These are phyloP conservation scores for Ladona fulva DNA, from an alignment of 1,140 invertebrate genomes.

Conservation along the genomic window DNA sequence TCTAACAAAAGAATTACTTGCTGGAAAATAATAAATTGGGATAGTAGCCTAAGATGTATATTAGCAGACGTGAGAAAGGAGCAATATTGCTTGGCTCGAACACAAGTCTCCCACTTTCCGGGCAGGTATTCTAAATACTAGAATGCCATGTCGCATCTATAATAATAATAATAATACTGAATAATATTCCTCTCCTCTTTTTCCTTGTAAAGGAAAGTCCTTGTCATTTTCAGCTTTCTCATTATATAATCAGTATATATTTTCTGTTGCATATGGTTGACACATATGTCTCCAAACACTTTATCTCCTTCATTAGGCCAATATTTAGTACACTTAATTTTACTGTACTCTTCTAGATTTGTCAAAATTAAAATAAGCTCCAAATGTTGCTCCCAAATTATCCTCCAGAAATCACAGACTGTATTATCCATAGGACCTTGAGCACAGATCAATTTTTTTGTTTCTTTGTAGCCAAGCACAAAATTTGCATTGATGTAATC, in stretches of 20 bases:
- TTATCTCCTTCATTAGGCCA: slow-evolving; percentile 77
- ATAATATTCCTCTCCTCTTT: slow-evolving; percentile 60
- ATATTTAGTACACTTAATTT: slow-evolving; percentile 87
- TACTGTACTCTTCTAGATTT: slow-evolving; percentile 87
- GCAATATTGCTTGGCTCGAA: too few species aligned
- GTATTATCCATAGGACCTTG: slow-evolving; percentile 90
- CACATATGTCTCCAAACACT: slow-evolving; percentile 66
- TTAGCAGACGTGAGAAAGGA: too few species aligned
- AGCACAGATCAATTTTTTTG: slow-evolving; percentile 90
- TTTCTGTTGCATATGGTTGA: slow-evolving; percentile 66
- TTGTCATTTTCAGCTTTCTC: slow-evolving; percentile 58
- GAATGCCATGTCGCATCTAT: too few species aligned
- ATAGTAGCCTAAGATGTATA: too few species aligned
- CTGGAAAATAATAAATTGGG: too few species aligned
- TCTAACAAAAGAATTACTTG: too few species aligned
- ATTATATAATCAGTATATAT: slow-evolving; percentile 64
- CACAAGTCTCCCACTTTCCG: too few species aligned
- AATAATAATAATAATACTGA: slow-evolving; percentile 97
- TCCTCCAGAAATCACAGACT: slow-evolving; percentile 91
- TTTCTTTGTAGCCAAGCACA: slow-evolving; percentile 81
- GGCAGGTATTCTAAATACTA: too few species aligned
- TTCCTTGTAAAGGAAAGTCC: slow-evolving; percentile 38
- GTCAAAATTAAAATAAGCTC: slow-evolving; percentile 90
- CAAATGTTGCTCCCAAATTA: slow-evolving; percentile 94
- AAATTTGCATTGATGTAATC: slow-evolving; percentile 94